Base-by-base conservation (phyloP, 2,888 invertebrate species). In the Apoda limacodes region DNA sequence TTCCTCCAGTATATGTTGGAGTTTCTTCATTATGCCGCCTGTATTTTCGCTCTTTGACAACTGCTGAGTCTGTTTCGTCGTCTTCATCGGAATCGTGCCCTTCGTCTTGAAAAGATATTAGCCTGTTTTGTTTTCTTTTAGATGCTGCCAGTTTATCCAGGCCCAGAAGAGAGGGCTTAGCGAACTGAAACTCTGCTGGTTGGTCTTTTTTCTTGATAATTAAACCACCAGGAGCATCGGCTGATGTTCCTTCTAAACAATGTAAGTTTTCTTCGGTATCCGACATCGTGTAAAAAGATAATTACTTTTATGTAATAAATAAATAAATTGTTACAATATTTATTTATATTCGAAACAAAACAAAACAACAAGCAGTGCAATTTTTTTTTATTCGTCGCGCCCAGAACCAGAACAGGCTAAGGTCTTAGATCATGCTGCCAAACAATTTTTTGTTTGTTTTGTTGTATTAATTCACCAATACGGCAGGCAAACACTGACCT, bases 1-100 rank as follows among this genome's bases (percentile, higher is more conserved):
- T 90, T 4, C 97, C 97, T 3, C 96, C 97, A 0, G 96, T 95
- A 55, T 97, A 88, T 0, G 96, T 92, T 0, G 98, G 98, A 1
- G 97, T 97, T 72, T 98, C 97, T 50, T 90, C 89, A 48, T 88
- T 85, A 7, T 88, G 83, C 27, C 86, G 83, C 26, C 97, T 85
- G 54, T 95, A 92, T 60, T 92, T 88, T 25, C 91, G 82, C 37
- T 66, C 71, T 41, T 64, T 68, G 1, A 36, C 49, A 13, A 35
- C 45, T 21, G 55, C 46, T 22, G 55, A 48, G 1, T 39, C 9
- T 9, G 47, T 64, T 36, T 35, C 51, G 37, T 48, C 50, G 6
- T 45, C 51, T n/a, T 52, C 58, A 13, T 61, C 66, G 6, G 55
- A 60, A 5, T 65, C 69, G 22, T 58, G 60, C 13, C 60, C 60